Base-by-base conservation (phyloP, 2,113 vertebrate genomes). In the Callorhinus ursinus region DNA sequence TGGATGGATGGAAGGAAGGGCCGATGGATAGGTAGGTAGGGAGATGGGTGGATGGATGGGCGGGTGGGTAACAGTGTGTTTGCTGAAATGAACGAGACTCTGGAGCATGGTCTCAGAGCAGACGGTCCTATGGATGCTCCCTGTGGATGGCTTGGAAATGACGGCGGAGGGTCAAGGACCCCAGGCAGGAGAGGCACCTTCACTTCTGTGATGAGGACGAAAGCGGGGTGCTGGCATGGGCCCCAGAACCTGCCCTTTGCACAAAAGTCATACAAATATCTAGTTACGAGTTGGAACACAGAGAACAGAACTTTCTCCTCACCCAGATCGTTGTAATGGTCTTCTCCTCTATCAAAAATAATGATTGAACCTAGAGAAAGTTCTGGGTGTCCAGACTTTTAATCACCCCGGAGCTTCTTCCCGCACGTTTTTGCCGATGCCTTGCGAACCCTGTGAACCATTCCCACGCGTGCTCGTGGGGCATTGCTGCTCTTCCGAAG, bases 391-490 rank as follows among this genome's bases (percentile, higher is more conserved):
- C 49, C 5, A 19, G n/a, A 28, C 49, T 55, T 36, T 5, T 1
- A 5, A 4, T 14, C 36, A 2, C 28, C 6, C 0, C 0, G 1
- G 21, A 46, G 36, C 36, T 15, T 46, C 18, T 46, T 24, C 2
- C 0, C 0, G 14, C 26, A 14, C 26, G 0, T 59, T 31, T 74
- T 59, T 16, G 4, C 18, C 7, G 16, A 21, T 11, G 24, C 49
- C 72, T 11, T 24, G 39, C 81, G 18, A 33, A 5, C 2, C 69
- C 69, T 1, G 3, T 2, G 10, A 19, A 12, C n/a, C 4, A 10
- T 19, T 14, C 24, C 3, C 72, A 7, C 42, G 3, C 3, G 14
- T 3, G 0, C 2, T 6, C n/a, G 0, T 0, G 10, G 51, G 24
- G 0, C 11, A 3, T 14, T 12, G 4, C n/a, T 13, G 10, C 24